Conservation (phyloP, 2,888 invertebrate genomes). For the Heliconius aoede region DNA sequence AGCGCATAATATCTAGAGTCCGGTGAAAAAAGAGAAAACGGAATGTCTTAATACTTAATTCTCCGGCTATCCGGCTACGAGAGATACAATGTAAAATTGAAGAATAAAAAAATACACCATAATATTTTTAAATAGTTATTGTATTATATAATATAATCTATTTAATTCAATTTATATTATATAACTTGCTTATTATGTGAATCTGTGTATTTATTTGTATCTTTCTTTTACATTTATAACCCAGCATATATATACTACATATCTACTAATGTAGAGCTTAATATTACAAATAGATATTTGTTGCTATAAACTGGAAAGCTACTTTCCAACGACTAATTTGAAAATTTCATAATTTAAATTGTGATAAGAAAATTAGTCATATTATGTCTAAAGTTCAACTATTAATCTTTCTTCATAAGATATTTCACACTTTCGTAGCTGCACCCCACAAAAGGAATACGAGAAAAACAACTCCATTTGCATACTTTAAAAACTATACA, state of each 20-base stretch:
- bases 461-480: slow-evolving; percentile 8
- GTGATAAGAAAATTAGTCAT: background rate
- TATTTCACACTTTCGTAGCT: slow-evolving; percentile 3
- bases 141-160: too few species aligned
- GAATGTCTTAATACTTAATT: background rate
- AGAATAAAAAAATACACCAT: background rate
- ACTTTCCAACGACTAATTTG: too few species aligned
- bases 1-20: too few species aligned
- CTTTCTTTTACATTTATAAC: background rate
- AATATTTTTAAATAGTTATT: background rate
- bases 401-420: background rate
- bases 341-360: background rate
- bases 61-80: background rate
- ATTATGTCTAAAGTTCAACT: too few species aligned
- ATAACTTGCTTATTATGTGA: too few species aligned
- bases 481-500: slow-evolving; percentile 16
- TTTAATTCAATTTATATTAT: too few species aligned
- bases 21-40: too few species aligned
- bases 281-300: background rate
- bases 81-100: background rate
- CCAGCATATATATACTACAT: too few species aligned
- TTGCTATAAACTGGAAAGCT: background rate
- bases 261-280: background rate
- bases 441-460: background rate
- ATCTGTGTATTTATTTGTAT: background rate